Percentiles rank a stretch among this genome's conserved stretches.
Evolutionary conservation across 2,113 vertebrate genomes (phyloP).

Genomic region (Gallinago paraguaiae): DNA sequence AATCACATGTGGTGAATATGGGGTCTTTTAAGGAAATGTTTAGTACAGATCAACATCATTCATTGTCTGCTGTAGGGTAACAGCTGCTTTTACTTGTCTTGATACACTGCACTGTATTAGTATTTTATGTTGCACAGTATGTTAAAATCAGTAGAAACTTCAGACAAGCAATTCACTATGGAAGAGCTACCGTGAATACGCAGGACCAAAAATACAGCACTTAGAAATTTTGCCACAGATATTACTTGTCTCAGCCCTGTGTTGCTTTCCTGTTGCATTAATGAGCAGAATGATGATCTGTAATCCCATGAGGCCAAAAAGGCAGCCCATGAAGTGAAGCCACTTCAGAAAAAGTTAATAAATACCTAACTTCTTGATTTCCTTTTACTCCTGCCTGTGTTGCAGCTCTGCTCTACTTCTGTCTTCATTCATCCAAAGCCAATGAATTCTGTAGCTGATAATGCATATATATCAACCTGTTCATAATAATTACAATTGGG

Average conservation of each 20-base stretch:
- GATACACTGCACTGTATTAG: background rate
- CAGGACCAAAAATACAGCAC: background rate
- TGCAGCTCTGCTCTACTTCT: background rate
- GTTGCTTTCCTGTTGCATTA: background rate
- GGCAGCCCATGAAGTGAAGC: background rate
- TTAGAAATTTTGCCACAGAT: background rate
- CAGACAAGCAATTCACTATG: background rate
- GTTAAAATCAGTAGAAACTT: background rate
- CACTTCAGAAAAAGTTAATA: background rate
- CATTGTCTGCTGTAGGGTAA: background rate
- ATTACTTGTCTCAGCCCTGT: background rate
- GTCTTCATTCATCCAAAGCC: slow-evolving; percentile 41
- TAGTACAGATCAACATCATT: background rate
- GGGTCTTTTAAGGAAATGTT: background rate
- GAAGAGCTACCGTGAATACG: background rate
- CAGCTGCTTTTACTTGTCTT: background rate
- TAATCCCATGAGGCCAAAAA: background rate
- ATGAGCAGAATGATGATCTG: background rate
- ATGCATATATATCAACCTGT: slow-evolving; percentile 32
- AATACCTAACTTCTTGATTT: background rate
- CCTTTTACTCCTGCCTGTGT: background rate
- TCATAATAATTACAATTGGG: slow-evolving; percentile 51
- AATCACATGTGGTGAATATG: background rate
- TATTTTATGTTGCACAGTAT: background rate
- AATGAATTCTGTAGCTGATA: slow-evolving; percentile 30